Evolutionary conservation across 2,113 vertebrate species (phyloP).

Genomic region (Morphnarchus princeps): DNA sequence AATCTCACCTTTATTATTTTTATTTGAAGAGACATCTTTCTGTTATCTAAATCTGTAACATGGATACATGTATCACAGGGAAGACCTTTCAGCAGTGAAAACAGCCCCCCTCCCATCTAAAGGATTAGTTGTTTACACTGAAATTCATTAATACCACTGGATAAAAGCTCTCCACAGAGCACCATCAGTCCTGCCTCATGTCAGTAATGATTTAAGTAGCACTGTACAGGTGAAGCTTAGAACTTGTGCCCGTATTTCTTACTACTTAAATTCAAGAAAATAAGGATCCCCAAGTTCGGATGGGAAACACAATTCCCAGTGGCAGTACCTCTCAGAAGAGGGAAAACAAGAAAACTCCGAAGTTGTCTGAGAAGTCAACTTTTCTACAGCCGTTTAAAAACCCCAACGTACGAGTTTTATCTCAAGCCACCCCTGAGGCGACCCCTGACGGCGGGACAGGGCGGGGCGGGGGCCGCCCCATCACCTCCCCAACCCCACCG

Average conservation of each 20-base stretch:
- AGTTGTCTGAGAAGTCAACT: fast-evolving
- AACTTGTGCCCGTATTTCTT: not conserved
- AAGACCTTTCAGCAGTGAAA: not conserved
- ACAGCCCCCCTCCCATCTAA: fast-evolving
- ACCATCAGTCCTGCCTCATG: not conserved
- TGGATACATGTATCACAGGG: not conserved
- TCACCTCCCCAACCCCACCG: no score
- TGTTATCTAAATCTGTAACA: not conserved
- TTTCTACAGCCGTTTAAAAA: not conserved
- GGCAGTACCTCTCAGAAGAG: not conserved
- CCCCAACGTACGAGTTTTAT: fast-evolving
- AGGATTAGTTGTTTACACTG: not conserved
- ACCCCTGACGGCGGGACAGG: fast-evolving
- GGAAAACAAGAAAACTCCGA: not conserved
- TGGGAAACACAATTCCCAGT: not conserved
- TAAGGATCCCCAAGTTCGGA: not conserved
- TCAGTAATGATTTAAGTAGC: not conserved
- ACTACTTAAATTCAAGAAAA: not conserved
- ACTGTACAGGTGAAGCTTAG: fast-evolving
- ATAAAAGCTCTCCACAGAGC: not conserved
- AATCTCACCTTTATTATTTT: not conserved
- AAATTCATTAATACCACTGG: not conserved
- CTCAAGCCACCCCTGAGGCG: not conserved
- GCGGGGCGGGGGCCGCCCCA: no score
- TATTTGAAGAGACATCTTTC: not conserved